Base-by-base conservation (phyloP, 1,140 invertebrate species). In the Neelides sp. region DNA sequence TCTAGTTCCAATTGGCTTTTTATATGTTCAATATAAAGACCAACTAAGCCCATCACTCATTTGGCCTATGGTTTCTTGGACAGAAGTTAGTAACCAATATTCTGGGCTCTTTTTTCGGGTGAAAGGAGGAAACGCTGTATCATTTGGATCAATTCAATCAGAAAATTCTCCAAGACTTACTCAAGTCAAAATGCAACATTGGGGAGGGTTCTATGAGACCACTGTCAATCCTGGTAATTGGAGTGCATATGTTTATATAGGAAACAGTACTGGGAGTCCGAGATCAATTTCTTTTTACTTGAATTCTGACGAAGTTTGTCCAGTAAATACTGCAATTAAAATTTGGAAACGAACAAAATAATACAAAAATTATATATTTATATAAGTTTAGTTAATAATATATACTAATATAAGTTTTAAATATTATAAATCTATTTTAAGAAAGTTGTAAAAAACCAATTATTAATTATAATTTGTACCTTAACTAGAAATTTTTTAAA, bases 101-200 rank as follows among this genome's bases (percentile, higher is more conserved):
- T 42, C 50, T 4, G 50, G 50, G n/a, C 13, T 34, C 2, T 52
- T 52, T 28, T 52, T 52, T 26, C 50, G 50, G 17, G 50, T 36
- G 8, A 43, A 10, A 22, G 50, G 50, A 22, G 43, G 43, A 15
- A 13, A 28, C 10, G 24, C 50, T 36, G 30, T 23, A 3, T 3
- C 20, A 13, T 46, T 45, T 34, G 50, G 50, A 17, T 7, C n/a
- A 2, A n/a, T 10, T 5, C 50, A 52, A 23, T 23, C 5, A 2
- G 30, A 22, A 12, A 37, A 26, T 46, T n/a, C 37, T 15, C 50
- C 50, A 10, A 24, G 43, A 19, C 17, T 52, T 22, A 46, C 43
- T 13, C 3, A 3, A 24, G 30, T 52, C n/a, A 32, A 8, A 32
- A 7, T 8, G n/a, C 7, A 8, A 7, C 7, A 8, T 8, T n/a